phyloP scores from a whole-genome alignment of 2,797 vertebrate species.

The Poecilia wingei region DNA sequence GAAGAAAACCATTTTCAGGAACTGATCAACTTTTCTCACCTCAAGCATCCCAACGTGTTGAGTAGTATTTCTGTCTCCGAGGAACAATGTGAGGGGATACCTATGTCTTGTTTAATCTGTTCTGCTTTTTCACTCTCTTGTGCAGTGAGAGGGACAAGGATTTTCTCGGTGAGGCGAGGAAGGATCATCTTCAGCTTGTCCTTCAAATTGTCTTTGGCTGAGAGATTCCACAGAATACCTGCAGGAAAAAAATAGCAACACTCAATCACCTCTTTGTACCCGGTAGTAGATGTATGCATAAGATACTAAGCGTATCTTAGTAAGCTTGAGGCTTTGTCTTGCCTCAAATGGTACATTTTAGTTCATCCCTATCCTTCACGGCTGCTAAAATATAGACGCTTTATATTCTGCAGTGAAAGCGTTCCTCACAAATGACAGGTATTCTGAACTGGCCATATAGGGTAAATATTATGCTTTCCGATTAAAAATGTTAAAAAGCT shows the following conservation, averaged over 20 bases:
- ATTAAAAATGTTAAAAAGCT: neutral
- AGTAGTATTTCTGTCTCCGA: conserved; percentile 92
- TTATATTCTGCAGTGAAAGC: neutral
- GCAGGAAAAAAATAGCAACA: neutral
- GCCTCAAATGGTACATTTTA: neutral
- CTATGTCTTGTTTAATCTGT: neutral
- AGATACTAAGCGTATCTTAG: neutral
- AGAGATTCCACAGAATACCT: conserved; percentile 99
- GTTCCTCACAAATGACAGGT: neutral
- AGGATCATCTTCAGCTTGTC: conserved; percentile 85
- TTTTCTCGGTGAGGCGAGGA: conserved; percentile 82
- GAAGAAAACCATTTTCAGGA: neutral
- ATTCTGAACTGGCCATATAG: neutral
- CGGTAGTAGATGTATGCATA: neutral
- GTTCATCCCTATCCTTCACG: neutral
- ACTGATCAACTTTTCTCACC: conserved; percentile 74
- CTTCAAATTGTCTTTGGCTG: conserved; percentile 93
- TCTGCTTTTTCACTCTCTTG: rapidly evolving
- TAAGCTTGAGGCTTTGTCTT: neutral
- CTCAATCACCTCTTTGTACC: neutral
- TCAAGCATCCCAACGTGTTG: conserved; percentile 94
- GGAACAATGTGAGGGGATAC: conserved; percentile 75
- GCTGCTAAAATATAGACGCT: neutral
- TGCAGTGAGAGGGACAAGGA: conserved; percentile 85
- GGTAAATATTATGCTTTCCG: neutral